Evolutionary conservation across 2,888 invertebrate species (phyloP), one percentile per base, ranked within the genome.

Genomic region (Rhogogaster chlorosoma): DNA sequence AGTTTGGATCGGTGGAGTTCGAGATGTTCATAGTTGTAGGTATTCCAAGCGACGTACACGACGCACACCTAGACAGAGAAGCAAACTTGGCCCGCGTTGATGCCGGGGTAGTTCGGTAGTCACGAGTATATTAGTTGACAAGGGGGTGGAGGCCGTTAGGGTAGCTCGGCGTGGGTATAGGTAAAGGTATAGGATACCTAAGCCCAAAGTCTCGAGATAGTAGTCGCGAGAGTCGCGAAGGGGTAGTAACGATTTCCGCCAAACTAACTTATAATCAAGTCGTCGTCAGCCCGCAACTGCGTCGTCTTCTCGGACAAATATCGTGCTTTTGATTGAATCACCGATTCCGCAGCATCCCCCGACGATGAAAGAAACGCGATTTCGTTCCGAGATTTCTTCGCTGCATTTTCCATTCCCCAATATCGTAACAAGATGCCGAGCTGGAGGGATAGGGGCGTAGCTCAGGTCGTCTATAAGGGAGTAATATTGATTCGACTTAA

Each of bases 1-100:
- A 92, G 90, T 92, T 91, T 88, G 89, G 90, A 91, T 91, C 90
- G 90, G 89, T 88, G 32, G 64, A 82, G 85, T 80, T 75, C 53
- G 73, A 83, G 77, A 80, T 82, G 78, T 57, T 64, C 53, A n/a
- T 53, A n/a, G 53, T n/a, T 53, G 73, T 75, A 86, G 85, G 84
- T 82, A 83, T 83, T 80, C 84, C 86, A 71, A 83, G 64, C 78
- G 84, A 64, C 71, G 80, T 70, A 36, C 2, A 70, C 32, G 15
- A 87, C 87, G 87, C 88, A 87, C 88, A 88, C 42, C n/a, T n/a
- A 53, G 53, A 53, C n/a, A 53, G 18, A 53, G 53, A 89, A 88
- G 88, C 89, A 87, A 88, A 90, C 90, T 88, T 88, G 26, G 61
- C 15, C 42, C 42, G n/a, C 42, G 42, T 42, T 42, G 38, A 32